Conservation (phyloP, 1,140 invertebrate species). For the Schlechtendalia chinensis region DNA sequence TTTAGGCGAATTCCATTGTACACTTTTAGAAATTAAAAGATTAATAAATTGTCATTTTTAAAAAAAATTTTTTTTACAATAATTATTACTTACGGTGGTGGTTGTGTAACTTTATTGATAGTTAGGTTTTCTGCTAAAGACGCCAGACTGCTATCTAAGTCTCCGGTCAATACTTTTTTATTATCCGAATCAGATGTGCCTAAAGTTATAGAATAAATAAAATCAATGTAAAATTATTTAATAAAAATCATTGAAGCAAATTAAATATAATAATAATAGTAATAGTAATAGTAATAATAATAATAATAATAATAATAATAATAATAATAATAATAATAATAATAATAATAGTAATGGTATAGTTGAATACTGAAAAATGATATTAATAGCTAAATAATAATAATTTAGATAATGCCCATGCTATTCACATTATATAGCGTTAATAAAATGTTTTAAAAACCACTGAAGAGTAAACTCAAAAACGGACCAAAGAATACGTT, state of each 20-base stretch:
- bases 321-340: no score
- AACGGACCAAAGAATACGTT: slow-evolving; percentile 1
- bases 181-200: slow-evolving; percentile 53
- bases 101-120: slow-evolving; percentile 78
- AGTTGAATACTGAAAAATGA: slow-evolving; percentile 28
- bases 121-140: slow-evolving; percentile 86
- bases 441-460: slow-evolving; percentile 9
- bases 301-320: no score
- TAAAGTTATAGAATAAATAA: slow-evolving; percentile 45
- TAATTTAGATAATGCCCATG: slow-evolving; percentile 13
- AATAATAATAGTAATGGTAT: background rate
- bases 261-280: slow-evolving; percentile 19
- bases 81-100: slow-evolving; percentile 65
- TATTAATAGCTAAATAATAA: slow-evolving; percentile 18
- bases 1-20: slow-evolving; percentile 86
- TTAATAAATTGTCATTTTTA: background rate
- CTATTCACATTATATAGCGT: slow-evolving; percentile 1
- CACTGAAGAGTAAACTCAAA: background rate
- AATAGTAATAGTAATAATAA: no score
- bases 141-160: slow-evolving; percentile 87
- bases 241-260: slow-evolving; percentile 10
- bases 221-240: background rate
- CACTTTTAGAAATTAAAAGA: slow-evolving; percentile 58
- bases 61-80: background rate
- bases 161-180: slow-evolving; percentile 80